These are phyloP conservation scores for Brienomyrus brachyistius DNA, from an alignment of 2,113 vertebrate species.

Conservation along the genomic window DNA sequence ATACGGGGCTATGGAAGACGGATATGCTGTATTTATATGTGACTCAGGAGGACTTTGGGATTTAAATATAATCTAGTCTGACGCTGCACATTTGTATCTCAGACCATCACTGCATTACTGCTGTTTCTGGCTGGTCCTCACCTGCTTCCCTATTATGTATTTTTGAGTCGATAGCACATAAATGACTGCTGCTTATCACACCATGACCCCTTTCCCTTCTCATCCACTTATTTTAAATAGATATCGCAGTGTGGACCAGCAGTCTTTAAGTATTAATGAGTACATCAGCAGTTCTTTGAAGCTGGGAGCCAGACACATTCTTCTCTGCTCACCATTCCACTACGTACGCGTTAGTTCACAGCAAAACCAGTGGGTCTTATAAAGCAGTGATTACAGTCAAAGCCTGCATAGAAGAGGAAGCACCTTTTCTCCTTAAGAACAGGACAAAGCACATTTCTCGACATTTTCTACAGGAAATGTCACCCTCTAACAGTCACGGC, in stretches of 20 bases:
- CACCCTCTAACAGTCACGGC: background rate
- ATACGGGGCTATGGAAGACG: background rate
- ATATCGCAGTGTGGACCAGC: conserved; percentile 31
- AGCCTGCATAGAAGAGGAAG: background rate
- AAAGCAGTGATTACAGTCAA: background rate
- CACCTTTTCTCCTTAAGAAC: background rate
- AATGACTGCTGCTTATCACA: conserved; percentile 23
- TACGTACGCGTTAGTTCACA: background rate
- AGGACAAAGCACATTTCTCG: background rate
- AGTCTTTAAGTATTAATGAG: conserved; percentile 47
- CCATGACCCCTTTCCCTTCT: conserved; percentile 32
- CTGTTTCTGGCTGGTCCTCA: background rate
- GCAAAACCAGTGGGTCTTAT: background rate
- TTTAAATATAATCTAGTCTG: conserved; percentile 27
- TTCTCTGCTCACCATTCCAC: conserved; percentile 17
- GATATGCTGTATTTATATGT: background rate
- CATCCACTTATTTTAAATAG: conserved; percentile 28
- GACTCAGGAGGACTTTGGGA: conserved; percentile 12
- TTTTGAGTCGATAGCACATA: conserved; percentile 11
- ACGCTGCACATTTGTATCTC: conserved; percentile 21
- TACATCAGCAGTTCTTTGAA: conserved; percentile 44
- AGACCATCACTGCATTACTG: conserved; percentile 10
- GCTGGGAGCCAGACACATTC: conserved; percentile 30
- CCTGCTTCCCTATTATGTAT: background rate
- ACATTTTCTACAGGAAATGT: background rate